Percentiles rank a stretch among this genome's conserved stretches.
Evolutionary conservation across 2,113 vertebrate genomes (phyloP).

Genomic region (Tragelaphus strepsiceros): DNA sequence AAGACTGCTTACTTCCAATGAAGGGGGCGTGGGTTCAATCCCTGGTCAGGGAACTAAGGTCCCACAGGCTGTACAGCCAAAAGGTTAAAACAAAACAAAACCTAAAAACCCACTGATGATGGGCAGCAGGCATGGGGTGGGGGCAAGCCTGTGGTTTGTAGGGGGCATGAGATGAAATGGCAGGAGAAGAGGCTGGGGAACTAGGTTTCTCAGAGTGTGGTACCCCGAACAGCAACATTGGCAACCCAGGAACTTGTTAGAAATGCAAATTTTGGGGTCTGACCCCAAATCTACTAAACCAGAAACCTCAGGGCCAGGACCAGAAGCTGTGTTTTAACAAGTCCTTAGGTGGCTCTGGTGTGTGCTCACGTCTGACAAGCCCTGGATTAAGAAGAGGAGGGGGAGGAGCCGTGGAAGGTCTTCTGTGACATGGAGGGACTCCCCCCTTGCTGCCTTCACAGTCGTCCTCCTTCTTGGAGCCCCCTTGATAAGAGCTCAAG

Average conservation of each 20-base stretch:
- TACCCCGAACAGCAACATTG: background rate
- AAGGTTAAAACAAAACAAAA: background rate
- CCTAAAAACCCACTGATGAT: background rate
- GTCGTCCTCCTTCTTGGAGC: background rate
- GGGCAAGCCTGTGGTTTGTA: background rate
- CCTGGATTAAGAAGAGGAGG: too few relatives aligned
- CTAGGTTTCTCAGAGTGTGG: background rate
- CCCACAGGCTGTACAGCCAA: background rate
- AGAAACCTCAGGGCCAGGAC: background rate
- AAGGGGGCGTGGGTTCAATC: rapidly evolving
- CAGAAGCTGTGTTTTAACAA: background rate
- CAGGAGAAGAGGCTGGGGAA: background rate
- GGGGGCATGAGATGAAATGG: background rate
- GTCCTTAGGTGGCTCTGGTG: background rate
- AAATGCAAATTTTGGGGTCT: background rate
- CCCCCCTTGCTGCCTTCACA: background rate
- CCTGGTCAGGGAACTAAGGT: background rate
- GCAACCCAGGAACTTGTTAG: background rate
- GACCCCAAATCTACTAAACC: background rate
- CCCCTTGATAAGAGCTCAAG: background rate
- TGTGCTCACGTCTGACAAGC: background rate
- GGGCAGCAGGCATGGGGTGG: background rate
- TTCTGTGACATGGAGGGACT: rapidly evolving
- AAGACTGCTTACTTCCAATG: background rate
- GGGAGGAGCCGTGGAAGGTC: rapidly evolving